Evolutionary conservation across 2,797 vertebrate genomes (phyloP).

Genomic region (Rhyacichthys aspro): DNA sequence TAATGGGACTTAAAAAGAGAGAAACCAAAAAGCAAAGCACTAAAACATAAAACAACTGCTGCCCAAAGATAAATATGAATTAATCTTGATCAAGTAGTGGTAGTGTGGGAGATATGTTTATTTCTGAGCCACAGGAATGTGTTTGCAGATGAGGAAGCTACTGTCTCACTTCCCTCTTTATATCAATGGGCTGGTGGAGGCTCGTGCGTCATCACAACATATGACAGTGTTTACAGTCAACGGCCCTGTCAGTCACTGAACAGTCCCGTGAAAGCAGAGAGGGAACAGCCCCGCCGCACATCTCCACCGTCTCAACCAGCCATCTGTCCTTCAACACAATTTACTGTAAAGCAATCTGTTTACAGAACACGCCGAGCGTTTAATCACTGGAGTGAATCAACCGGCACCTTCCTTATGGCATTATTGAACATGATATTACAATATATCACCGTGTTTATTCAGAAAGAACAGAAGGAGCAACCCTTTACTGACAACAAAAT

Average conservation of each 20-base stretch:
- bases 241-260: slow-evolving; percentile 36
- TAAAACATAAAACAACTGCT: too few species aligned
- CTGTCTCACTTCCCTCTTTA: slow-evolving; percentile 54
- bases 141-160: slow-evolving; percentile 53
- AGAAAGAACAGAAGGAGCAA: too few species aligned
- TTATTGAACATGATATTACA: slow-evolving; percentile 2
- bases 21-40: too few species aligned
- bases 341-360: slow-evolving; percentile 4
- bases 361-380: neutral
- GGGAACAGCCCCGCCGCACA: neutral
- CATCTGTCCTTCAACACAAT: slow-evolving; percentile 2
- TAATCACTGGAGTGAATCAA: neutral
- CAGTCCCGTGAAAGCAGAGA: slow-evolving; percentile 43
- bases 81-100: too few species aligned
- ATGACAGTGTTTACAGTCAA: slow-evolving; percentile 70
- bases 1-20: too few species aligned
- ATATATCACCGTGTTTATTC: neutral
- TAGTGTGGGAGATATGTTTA: slow-evolving; percentile 1
- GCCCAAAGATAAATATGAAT: too few species aligned
- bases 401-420: slow-evolving; percentile 2
- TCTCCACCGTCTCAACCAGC: neutral
- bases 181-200: slow-evolving; percentile 52
- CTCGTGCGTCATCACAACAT: slow-evolving; percentile 70
- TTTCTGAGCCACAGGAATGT: slow-evolving; percentile 36
- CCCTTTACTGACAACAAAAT: too few species aligned